Evolutionary conservation across 2,797 vertebrate species (phyloP).

Genomic region (Enteromius afrohamiltoni): DNA sequence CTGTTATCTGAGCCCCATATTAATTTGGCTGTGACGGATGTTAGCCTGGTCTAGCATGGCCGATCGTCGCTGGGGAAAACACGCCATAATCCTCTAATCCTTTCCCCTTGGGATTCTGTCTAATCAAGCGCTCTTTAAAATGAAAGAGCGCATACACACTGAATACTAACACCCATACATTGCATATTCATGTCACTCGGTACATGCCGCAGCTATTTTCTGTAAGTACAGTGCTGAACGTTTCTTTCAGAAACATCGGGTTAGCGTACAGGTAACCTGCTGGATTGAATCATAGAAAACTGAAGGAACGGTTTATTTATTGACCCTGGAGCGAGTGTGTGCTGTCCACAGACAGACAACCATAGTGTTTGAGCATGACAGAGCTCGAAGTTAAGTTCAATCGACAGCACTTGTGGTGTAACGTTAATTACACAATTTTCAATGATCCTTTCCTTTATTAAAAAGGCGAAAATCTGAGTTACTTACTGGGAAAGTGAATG

Average conservation of each 20-base stretch:
- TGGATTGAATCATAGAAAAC: background rate
- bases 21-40: conserved; percentile 70
- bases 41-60: conserved; percentile 44
- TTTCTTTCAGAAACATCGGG: background rate
- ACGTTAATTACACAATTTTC: background rate
- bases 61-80: conserved; percentile 68
- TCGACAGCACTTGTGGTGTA: background rate
- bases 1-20: conserved; percentile 67
- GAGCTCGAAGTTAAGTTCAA: background rate
- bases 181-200: background rate
- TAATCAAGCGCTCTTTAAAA: conserved; percentile 77
- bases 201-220: conserved; percentile 2
- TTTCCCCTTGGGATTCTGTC: conserved; percentile 71
- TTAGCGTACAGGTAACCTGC: background rate
- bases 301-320: background rate
- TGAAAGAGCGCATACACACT: conserved; percentile 25
- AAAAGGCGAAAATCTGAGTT: background rate
- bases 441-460: background rate
- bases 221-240: background rate
- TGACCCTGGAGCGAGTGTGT: background rate
- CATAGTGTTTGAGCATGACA: background rate
- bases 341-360: conserved; percentile 11
- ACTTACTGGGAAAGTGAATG: background rate
- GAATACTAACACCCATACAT: conserved; percentile 37
- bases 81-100: conserved; percentile 77